A percentile compares a stretch with the other conserved stretches of the same genome.
phyloP scores from a whole-genome alignment of 1,140 invertebrate species.

The Drosophila pachea region DNA sequence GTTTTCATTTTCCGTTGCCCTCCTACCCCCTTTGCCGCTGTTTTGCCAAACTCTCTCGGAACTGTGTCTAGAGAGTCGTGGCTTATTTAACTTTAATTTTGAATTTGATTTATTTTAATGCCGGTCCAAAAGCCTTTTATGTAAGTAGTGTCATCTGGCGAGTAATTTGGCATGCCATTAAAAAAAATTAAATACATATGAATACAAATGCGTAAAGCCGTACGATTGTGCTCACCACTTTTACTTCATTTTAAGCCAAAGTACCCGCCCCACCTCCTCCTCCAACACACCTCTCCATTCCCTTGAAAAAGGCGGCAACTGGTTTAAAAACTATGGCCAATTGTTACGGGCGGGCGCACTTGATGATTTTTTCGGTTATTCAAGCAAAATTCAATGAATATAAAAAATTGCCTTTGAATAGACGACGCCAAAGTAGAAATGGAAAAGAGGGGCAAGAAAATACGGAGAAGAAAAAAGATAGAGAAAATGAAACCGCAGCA shows the following conservation, averaged over 20 bases:
- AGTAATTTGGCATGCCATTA: conserved; percentile 54
- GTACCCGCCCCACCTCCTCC: background rate
- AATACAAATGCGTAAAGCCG: conserved; percentile 52
- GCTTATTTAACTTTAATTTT: conserved; percentile 35
- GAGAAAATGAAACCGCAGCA: conserved; percentile 28
- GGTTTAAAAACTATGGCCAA: conserved; percentile 10
- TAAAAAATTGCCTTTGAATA: conserved; percentile 52
- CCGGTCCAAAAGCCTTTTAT: conserved; percentile 39
- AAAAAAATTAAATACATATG: conserved; percentile 29
- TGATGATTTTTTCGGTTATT: conserved; percentile 45
- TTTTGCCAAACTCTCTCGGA: background rate
- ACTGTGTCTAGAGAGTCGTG: background rate
- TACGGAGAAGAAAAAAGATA: conserved; percentile 17
- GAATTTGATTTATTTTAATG: conserved; percentile 72
- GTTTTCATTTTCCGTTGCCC: background rate
- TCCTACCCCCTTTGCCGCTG: conserved; percentile 7
- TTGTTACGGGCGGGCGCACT: conserved; percentile 39
- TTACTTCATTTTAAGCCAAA: conserved; percentile 43
- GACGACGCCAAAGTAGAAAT: conserved; percentile 44
- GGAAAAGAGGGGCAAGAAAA: conserved; percentile 28
- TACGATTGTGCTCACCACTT: conserved; percentile 71
- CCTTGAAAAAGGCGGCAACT: conserved; percentile 6
- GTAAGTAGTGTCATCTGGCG: conserved; percentile 61
- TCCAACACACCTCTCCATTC: no score
- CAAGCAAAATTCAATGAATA: conserved; percentile 25